A percentile compares a stretch with the other conserved stretches of the same genome.
These are phyloP conservation scores for Macrosteles quadrilineatus DNA, from an alignment of 1,140 invertebrate species.

Conservation along the genomic window DNA sequence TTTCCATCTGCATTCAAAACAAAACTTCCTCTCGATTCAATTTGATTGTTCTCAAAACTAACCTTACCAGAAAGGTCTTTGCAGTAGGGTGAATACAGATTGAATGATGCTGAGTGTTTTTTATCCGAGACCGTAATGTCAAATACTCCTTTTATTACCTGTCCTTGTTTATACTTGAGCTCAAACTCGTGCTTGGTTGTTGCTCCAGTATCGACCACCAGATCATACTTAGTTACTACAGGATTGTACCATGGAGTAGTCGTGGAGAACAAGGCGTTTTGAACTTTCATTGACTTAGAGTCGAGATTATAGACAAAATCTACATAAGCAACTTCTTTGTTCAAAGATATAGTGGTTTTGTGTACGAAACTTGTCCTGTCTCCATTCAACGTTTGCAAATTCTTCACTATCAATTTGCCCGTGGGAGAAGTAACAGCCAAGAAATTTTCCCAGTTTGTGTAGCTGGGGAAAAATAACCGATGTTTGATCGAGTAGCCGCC, in stretches of 20 bases:
- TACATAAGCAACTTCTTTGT: conserved; percentile 9
- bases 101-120: background rate
- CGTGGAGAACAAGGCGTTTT: background rate
- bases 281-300: background rate
- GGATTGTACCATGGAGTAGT: background rate
- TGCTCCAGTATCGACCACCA: background rate
- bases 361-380: background rate
- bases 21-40: background rate
- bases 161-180: background rate
- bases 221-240: background rate
- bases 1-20: background rate
- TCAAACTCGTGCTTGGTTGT: background rate
- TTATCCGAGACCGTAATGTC: background rate
- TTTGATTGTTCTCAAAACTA: background rate
- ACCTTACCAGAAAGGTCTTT: background rate
- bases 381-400: background rate
- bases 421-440: background rate
- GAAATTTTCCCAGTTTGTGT: background rate
- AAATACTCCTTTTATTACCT: background rate
- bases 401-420: background rate
- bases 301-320: background rate
- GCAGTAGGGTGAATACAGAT: background rate
- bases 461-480: background rate
- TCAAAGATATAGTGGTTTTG: background rate
- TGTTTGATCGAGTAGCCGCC: conserved; percentile 1